These are phyloP conservation scores for Hirundo rustica DNA, from an alignment of 2,797 vertebrate genomes.

Conservation along the genomic window DNA sequence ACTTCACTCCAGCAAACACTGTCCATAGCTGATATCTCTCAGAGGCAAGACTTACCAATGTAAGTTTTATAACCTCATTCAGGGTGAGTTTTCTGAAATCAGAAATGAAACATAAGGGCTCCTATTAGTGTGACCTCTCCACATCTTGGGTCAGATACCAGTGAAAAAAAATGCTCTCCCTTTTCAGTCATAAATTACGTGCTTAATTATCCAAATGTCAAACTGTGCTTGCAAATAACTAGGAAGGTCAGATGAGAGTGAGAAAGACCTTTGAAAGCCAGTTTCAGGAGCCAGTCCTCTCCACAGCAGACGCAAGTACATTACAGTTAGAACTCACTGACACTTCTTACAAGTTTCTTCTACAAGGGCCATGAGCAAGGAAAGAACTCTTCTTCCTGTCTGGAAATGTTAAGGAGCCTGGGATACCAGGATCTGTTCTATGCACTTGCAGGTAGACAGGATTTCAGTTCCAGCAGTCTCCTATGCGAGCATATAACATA, in stretches of 20 bases:
- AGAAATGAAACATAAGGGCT: background rate
- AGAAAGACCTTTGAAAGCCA: conserved; percentile 5
- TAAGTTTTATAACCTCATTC: background rate
- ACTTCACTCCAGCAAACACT: background rate
- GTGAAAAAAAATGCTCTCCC: background rate
- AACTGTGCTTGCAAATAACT: conserved; percentile 9
- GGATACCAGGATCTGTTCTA: background rate
- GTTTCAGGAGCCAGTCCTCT: background rate
- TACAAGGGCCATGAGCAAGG: background rate
- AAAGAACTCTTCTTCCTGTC: background rate
- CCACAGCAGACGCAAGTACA: background rate
- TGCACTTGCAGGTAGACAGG: background rate
- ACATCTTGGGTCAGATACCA: background rate
- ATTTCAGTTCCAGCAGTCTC: background rate
- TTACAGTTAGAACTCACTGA: background rate
- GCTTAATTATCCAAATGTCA: conserved; percentile 55
- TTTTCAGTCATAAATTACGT: conserved; percentile 37
- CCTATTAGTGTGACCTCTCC: background rate
- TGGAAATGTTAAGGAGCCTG: background rate
- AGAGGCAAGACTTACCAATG: background rate
- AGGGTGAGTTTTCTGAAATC: background rate
- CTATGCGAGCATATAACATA: background rate
- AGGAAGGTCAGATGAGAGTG: conserved; percentile 23
- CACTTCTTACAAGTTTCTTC: background rate
- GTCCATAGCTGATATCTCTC: background rate